Conservation (phyloP, 2,797 vertebrate genomes). For the Remorina albescens region DNA sequence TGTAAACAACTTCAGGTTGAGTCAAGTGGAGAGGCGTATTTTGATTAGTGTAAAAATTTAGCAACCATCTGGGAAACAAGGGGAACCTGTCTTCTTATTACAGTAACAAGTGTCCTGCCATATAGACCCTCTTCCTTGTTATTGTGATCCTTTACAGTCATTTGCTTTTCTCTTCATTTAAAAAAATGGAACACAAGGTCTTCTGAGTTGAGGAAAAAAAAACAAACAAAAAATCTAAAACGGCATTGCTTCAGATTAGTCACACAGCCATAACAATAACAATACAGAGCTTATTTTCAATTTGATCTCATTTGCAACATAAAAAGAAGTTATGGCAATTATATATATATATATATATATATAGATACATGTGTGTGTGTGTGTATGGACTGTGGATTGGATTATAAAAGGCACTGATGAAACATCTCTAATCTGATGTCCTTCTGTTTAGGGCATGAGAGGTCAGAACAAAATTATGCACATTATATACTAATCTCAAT, state of each 20-base stretch:
- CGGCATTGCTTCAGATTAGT: not conserved
- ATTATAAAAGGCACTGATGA: not conserved
- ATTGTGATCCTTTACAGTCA: slow-evolving; percentile 18
- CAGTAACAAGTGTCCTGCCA: not conserved
- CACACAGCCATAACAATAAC: not conserved
- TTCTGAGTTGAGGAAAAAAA: not conserved
- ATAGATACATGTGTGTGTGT: too few relatives aligned
- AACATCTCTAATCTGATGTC: not conserved
- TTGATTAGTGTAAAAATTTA: slow-evolving; percentile 32
- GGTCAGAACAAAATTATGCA: not conserved
- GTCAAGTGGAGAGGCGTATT: slow-evolving; percentile 9
- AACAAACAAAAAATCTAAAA: not conserved
- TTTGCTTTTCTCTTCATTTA: slow-evolving; percentile 20
- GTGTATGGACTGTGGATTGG: not conserved
- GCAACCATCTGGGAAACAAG: slow-evolving; percentile 18
- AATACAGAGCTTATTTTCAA: not conserved
- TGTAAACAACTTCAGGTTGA: slow-evolving; percentile 48
- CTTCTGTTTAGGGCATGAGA: not conserved
- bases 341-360: too few relatives aligned
- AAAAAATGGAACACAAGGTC: slow-evolving; percentile 8
- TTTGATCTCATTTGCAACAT: not conserved
- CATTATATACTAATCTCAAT: not conserved
- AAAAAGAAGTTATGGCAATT: not conserved
- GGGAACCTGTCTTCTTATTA: slow-evolving; percentile 18
- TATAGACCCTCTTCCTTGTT: slow-evolving; percentile 26